These are phyloP conservation scores for Eulithis prunata DNA, from an alignment of 2,888 invertebrate genomes.

Conservation along the genomic window DNA sequence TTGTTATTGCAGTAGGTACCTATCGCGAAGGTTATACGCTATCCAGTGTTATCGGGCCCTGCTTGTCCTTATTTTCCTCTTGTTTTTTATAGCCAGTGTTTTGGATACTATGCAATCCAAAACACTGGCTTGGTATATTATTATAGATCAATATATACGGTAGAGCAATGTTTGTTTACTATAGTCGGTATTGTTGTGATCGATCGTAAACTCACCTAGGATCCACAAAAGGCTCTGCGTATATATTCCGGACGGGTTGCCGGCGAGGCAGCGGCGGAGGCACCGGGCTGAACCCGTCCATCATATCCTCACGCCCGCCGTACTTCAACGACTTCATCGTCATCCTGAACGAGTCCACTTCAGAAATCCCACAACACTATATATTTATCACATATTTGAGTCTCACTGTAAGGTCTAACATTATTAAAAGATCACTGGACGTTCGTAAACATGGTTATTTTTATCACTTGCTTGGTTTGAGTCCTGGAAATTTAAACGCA, in stretches of 20 bases:
- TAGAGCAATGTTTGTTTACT: not conserved
- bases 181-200: slow-evolving; percentile 20
- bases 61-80: not conserved
- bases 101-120: too few relatives aligned
- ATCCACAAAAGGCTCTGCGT: slow-evolving; percentile 87
- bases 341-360: slow-evolving; percentile 80
- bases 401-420: slow-evolving; percentile 58
- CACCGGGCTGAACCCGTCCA: slow-evolving; percentile 83
- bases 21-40: not conserved
- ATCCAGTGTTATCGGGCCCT: not conserved
- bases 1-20: too few relatives aligned
- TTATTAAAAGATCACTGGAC: slow-evolving; percentile 51
- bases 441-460: slow-evolving; percentile 48
- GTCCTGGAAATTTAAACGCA: slow-evolving; percentile 24
- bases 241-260: slow-evolving; percentile 86
- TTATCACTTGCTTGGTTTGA: slow-evolving; percentile 41
- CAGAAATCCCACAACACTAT: slow-evolving; percentile 74
- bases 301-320: slow-evolving; percentile 82
- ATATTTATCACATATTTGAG: slow-evolving; percentile 69
- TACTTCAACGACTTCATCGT: slow-evolving; percentile 86
- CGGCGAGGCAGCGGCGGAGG: slow-evolving; percentile 86
- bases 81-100: too few relatives aligned
- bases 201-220: slow-evolving; percentile 73
- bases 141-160: not conserved
- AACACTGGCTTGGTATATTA: too few relatives aligned